These are phyloP conservation scores for Mesorhabditis spiculigera DNA, from an alignment of 2,888 invertebrate species.

Conservation along the genomic window DNA sequence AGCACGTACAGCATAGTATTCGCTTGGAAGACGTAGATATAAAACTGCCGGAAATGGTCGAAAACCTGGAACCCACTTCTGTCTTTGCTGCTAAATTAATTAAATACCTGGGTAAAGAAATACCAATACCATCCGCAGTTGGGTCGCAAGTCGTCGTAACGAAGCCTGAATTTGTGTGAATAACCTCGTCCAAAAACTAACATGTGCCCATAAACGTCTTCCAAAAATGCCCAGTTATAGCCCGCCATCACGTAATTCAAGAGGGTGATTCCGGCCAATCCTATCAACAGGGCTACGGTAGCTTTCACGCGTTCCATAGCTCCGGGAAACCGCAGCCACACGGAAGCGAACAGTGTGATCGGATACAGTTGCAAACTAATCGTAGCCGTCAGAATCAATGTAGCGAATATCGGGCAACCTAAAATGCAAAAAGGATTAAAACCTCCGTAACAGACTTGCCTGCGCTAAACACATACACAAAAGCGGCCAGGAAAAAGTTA, in stretches of 20 bases:
- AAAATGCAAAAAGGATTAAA: background rate
- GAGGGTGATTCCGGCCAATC: background rate
- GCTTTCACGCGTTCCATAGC: conserved; percentile 9
- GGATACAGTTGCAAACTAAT: conserved; percentile 19
- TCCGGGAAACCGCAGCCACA: conserved; percentile 7
- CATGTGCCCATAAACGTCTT: conserved; percentile 34
- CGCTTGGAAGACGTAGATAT: conserved; percentile 92
- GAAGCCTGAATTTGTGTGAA: conserved; percentile 40
- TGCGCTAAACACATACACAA: conserved; percentile 20
- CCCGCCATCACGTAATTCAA: conserved; percentile 18
- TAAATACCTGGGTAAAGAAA: conserved; percentile 99
- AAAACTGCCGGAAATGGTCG: conserved; percentile 91
- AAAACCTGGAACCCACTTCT: conserved; percentile 98
- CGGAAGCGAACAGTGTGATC: conserved; percentile 13
- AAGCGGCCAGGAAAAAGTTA: conserved; percentile 33
- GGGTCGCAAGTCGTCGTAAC: conserved; percentile 87
- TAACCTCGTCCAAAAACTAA: conserved; percentile 18
- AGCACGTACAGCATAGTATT: conserved; percentile 87
- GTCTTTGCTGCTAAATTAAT: conserved; percentile 91
- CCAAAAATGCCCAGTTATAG: conserved; percentile 20
- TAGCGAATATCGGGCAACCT: conserved; percentile 3
- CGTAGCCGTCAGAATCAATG: conserved; percentile 10
- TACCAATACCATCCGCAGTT: conserved; percentile 99
- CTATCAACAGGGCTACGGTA: conserved; percentile 3
- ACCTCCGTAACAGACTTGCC: conserved; percentile 14